A percentile compares a stretch with the other conserved stretches of the same genome.
These are phyloP conservation scores for Melanotaenia boesemani DNA, from an alignment of 2,797 vertebrate genomes.

Conservation along the genomic window DNA sequence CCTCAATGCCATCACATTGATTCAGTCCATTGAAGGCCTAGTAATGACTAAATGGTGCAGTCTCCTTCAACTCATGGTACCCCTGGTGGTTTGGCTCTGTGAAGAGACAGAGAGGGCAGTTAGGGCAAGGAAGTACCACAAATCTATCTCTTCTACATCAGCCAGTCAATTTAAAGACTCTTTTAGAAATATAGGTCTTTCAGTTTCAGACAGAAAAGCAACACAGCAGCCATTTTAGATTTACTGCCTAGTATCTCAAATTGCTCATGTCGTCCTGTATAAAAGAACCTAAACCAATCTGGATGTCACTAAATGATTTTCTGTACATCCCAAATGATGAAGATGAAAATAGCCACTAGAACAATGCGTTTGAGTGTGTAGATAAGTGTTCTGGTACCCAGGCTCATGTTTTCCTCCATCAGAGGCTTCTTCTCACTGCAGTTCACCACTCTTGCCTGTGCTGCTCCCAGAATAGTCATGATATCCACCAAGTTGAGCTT, in stretches of 20 bases:
- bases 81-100: conserved; percentile 88
- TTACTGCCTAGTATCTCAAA: neutral
- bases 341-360: conserved; percentile 77
- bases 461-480: conserved; percentile 93
- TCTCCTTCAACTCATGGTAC: conserved; percentile 90
- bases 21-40: conserved; percentile 80
- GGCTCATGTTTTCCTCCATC: conserved; percentile 85
- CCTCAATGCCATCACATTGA: conserved; percentile 62
- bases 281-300: neutral
- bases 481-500: conserved; percentile 93
- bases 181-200: conserved; percentile 61
- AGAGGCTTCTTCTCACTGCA: conserved; percentile 83
- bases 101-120: conserved; percentile 85
- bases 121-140: conserved; percentile 77
- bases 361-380: conserved; percentile 83
- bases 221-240: conserved; percentile 1
- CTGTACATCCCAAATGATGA: conserved; percentile 86
- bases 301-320: conserved; percentile 80
- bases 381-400: conserved; percentile 85
- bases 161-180: conserved; percentile 55
- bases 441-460: conserved; percentile 84
- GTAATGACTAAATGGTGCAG: conserved; percentile 84
- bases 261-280: conserved; percentile 10
- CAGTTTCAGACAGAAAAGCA: conserved; percentile 17
- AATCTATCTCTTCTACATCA: conserved; percentile 55